These are phyloP conservation scores for Heloderma charlesbogerti DNA, from an alignment of 2,113 vertebrate genomes.

Conservation along the genomic window DNA sequence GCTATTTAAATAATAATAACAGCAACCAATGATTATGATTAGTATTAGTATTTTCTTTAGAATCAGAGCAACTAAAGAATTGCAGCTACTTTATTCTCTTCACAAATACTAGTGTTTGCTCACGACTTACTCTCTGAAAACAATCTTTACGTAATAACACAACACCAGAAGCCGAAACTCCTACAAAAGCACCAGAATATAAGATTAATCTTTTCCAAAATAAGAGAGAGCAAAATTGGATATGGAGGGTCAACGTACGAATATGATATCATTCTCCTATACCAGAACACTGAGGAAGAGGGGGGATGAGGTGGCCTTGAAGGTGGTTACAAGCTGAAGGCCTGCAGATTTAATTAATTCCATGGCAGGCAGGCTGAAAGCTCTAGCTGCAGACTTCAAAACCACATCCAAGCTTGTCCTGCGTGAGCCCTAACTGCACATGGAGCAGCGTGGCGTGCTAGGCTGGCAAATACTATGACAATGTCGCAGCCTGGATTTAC, in stretches of 20 bases:
- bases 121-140: too few relatives aligned
- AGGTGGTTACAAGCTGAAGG: not conserved
- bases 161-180: not conserved
- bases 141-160: not conserved
- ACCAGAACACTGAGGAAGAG: not conserved
- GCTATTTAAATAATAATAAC: not conserved
- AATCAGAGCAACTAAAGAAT: not conserved
- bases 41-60: not conserved
- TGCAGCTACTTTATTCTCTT: not conserved
- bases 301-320: not conserved
- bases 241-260: not conserved
- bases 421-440: not conserved
- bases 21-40: not conserved
- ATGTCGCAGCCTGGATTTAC: not conserved
- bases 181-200: not conserved
- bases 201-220: not conserved
- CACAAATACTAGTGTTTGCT: not conserved
- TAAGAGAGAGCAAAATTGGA: not conserved
- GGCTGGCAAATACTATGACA: not conserved
- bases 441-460: too few relatives aligned
- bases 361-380: not conserved
- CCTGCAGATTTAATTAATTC: not conserved
- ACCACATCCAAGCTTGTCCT: not conserved
- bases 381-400: not conserved
- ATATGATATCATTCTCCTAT: not conserved